phyloP scores from a whole-genome alignment of 2,113 vertebrate genomes.

The Motacilla tschutschensis region DNA sequence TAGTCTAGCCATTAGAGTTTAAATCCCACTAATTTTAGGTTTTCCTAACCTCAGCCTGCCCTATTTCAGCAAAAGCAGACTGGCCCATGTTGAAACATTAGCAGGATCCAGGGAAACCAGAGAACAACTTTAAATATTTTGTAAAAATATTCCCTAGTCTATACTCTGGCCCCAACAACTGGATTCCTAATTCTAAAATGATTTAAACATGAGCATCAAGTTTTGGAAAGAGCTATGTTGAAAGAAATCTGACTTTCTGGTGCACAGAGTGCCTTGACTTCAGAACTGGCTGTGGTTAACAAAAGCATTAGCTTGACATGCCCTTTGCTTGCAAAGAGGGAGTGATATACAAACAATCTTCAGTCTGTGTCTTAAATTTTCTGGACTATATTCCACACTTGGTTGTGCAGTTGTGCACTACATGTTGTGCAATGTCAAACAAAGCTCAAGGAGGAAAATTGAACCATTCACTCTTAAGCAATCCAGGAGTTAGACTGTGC shows the following conservation, averaged over 20 bases:
- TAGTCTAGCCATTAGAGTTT: conserved; percentile 24
- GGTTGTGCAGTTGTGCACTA: not conserved
- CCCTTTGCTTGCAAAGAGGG: not conserved
- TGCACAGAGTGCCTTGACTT: not conserved
- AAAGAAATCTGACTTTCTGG: conserved; percentile 8
- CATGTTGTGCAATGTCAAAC: not conserved
- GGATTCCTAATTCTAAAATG: conserved; percentile 3
- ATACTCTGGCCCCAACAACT: not conserved
- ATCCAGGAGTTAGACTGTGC: not conserved
- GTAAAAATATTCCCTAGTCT: conserved; percentile 10
- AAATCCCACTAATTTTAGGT: conserved; percentile 59
- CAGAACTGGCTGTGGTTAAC: not conserved
- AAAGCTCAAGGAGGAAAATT: not conserved
- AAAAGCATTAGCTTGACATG: not conserved
- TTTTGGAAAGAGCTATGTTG: not conserved
- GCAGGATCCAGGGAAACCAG: not conserved
- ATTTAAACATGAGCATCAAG: conserved; percentile 7
- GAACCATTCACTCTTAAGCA: not conserved
- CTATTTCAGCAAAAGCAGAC: conserved; percentile 13
- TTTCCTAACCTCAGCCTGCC: conserved; percentile 37
- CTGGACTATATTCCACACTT: not conserved
- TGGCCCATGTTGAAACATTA: conserved; percentile 3
- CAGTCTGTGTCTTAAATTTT: not conserved
- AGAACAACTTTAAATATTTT: conserved; percentile 15
- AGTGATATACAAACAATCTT: not conserved